These are phyloP conservation scores for Antechinus flavipes DNA, from an alignment of 2,113 vertebrate species.

Conservation along the genomic window DNA sequence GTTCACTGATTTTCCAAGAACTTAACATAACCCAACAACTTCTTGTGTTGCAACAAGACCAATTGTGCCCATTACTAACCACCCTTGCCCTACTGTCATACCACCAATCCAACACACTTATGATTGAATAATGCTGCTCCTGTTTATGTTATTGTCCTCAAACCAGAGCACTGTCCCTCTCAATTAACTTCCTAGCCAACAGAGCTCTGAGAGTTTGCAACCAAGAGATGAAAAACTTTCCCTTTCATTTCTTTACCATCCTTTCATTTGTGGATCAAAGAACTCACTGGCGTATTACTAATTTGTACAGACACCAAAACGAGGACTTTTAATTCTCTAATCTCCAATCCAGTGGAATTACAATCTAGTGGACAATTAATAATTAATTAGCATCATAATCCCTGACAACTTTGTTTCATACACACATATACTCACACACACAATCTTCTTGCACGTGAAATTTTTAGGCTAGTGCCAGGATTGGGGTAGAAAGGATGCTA, in stretches of 20 bases:
- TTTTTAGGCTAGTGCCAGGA: constrained; percentile 42
- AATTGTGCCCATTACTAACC: neutral
- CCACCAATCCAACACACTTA: neutral
- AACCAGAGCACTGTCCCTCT: constrained; percentile 32
- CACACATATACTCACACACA: neutral
- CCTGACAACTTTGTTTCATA: constrained; percentile 38
- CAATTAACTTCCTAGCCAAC: neutral
- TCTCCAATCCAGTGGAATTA: neutral
- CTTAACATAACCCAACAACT: neutral
- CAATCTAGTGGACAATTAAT: constrained; percentile 34
- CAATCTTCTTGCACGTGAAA: constrained; percentile 38
- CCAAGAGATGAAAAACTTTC: neutral
- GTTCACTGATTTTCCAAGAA: neutral
- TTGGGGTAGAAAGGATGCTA: neutral
- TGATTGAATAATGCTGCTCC: neutral
- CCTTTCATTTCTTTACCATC: neutral
- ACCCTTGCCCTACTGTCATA: neutral
- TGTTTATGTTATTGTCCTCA: neutral
- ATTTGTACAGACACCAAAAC: constrained; percentile 17
- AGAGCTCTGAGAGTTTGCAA: neutral
- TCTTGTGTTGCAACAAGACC: neutral
- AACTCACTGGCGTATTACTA: neutral
- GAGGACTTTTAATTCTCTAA: neutral
- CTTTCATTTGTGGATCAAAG: constrained; percentile 4
- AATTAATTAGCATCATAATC: constrained; percentile 69